phyloP scores from a whole-genome alignment of 2,888 invertebrate genomes.

The Amblyjoppa fuscipennis region DNA sequence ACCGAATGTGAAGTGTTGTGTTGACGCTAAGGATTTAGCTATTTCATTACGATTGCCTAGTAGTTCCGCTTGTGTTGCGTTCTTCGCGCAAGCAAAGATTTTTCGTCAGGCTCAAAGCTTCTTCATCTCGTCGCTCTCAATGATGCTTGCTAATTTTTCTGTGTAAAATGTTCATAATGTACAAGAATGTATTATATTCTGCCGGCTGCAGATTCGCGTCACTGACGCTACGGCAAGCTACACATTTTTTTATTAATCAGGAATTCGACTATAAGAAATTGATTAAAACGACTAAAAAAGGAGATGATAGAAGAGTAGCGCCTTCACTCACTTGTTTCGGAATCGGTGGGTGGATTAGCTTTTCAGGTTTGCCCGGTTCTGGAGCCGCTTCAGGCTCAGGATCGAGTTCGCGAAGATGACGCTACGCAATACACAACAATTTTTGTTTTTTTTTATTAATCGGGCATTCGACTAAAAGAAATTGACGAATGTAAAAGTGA shows the following conservation, averaged over 20 bases:
- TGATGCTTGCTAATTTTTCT: neutral
- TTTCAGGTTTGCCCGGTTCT: neutral
- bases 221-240: no score
- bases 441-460: no score
- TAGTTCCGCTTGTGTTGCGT: neutral
- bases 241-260: neutral
- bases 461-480: constrained; percentile 80
- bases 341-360: neutral
- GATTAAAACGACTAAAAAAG: no score
- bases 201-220: no score
- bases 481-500: no score
- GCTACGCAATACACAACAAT: no score
- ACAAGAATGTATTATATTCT: neutral
- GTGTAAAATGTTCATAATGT: neutral
- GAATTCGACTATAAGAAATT: no score
- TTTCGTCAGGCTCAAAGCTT: neutral
- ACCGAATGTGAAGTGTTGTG: neutral
- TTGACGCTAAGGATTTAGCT: neutral
- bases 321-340: neutral
- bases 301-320: no score
- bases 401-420: no score
- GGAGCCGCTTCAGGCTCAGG: no score
- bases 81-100: neutral
- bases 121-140: neutral
- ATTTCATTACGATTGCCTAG: neutral